phyloP scores from a whole-genome alignment of 30 jellyfish, hydroid and myxozoan species.

The Rhopilema esculentum region DNA sequence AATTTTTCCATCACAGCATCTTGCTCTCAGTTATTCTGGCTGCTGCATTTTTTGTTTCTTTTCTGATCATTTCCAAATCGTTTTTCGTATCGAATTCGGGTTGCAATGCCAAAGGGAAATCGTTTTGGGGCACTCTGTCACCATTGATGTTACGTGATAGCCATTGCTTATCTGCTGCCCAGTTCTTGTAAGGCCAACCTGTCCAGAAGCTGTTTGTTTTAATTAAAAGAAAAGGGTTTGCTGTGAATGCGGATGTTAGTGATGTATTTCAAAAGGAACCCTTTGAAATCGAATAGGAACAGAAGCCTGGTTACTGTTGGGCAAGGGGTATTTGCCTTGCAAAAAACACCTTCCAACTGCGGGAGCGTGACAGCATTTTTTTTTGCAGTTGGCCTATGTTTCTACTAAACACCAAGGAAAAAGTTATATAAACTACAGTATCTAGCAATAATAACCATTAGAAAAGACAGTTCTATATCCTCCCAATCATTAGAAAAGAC shows the following conservation, averaged over 20 bases:
- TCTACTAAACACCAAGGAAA: slow-evolving; percentile 6
- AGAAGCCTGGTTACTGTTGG: background rate
- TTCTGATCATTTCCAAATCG: background rate
- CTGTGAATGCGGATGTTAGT: background rate
- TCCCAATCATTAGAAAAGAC: slow-evolving; percentile 15
- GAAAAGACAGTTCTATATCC: background rate
- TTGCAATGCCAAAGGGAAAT: background rate
- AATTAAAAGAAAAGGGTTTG: slow-evolving; percentile 3
- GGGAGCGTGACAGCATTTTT: slow-evolving; percentile 4
- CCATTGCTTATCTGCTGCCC: slow-evolving; percentile 7
- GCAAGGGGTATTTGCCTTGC: background rate
- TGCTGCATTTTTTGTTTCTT: background rate
- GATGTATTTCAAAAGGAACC: background rate
- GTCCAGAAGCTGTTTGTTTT: background rate
- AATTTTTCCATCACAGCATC: slow-evolving; percentile 4
- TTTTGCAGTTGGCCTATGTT: background rate
- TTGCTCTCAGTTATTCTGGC: background rate
- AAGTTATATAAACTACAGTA: background rate
- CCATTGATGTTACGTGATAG: background rate
- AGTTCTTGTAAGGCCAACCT: slow-evolving; percentile 14
- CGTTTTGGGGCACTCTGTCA: background rate
- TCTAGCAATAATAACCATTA: background rate
- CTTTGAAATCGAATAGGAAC: slow-evolving; percentile 8
- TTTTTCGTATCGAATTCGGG: slow-evolving; percentile 3
- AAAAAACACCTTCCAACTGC: background rate